Evolutionary conservation across 2,113 vertebrate species (phyloP), one percentile per base, ranked within the genome.

Genomic region (Solenodon paradoxus): DNA sequence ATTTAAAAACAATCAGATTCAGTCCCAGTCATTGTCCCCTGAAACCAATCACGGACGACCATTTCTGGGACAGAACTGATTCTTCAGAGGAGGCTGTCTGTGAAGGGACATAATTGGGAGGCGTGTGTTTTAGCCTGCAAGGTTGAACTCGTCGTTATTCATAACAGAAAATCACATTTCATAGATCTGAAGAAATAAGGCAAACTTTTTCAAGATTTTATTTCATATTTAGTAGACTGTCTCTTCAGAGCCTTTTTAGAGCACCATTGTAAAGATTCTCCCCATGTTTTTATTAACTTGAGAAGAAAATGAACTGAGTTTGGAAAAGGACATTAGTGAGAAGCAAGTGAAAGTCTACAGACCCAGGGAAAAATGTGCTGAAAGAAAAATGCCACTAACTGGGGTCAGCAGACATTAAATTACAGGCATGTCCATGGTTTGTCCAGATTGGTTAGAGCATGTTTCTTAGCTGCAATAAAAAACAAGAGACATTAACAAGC

Each of bases 401-500:
- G 30, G 96, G 88, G 92, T 95, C 92, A 96, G 88, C 38, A 78
- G 92, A 79, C 88, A 82, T 92, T 92, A 91, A 88, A 92, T 97
- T 94, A 96, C 20, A 92, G 88, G 71, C 72, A 74, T 94, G 95
- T 61, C 86, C 17, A 19, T 69, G 51, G 53, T 96, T 83, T 95
- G 92, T 92, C 90, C 78, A 93, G 74, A 94, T 81, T 40, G 42
- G 79, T 90, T 96, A 92, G 28, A 95, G 68, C 77, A 59, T 81
- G 92, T 90, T 94, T 96, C 77, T 90, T 83, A 88, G n/a, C 30
- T 85, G 51, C 81, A 88, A 91, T 91, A 95, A 95, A 95, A 96
- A 96, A 87, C 49, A 85, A 96, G 90, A 96, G 94, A 95, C 90
- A 85, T 95, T 97, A 96, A 87, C 68, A 92, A 94, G 81, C 94